These are phyloP conservation scores for Eleutherodactylus coqui DNA, from an alignment of 2,797 vertebrate species.

Conservation along the genomic window DNA sequence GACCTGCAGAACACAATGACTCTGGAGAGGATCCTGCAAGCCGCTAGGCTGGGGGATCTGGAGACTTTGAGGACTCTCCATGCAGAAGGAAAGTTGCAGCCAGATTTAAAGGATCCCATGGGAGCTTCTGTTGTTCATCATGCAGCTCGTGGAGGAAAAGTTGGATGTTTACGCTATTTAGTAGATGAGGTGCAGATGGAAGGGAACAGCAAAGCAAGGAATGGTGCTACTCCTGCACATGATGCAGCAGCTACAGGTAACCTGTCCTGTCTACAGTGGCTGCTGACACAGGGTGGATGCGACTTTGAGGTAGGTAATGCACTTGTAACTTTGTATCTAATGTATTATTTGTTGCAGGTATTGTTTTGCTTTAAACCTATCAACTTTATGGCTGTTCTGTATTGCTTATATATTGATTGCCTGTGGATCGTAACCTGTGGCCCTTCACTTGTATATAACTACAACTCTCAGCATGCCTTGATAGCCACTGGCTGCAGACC, in stretches of 20 bases:
- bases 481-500: neutral
- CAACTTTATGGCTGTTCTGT: neutral
- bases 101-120: slow-evolving; percentile 80
- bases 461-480: neutral
- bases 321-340: neutral
- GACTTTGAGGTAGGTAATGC: slow-evolving; percentile 79
- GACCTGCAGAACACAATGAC: slow-evolving; percentile 74
- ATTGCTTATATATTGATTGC: neutral
- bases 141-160: slow-evolving; percentile 88
- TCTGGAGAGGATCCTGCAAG: slow-evolving; percentile 82
- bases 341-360: neutral
- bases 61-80: slow-evolving; percentile 80
- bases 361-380: neutral
- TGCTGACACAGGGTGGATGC: slow-evolving; percentile 88
- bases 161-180: slow-evolving; percentile 86
- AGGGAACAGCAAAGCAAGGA: slow-evolving; percentile 81
- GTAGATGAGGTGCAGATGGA: slow-evolving; percentile 85
- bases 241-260: slow-evolving; percentile 95
- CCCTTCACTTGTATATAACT: too few species aligned
- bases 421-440: neutral
- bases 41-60: slow-evolving; percentile 87
- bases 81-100: slow-evolving; percentile 74
- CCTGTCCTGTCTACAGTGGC: slow-evolving; percentile 92
- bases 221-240: slow-evolving; percentile 91
- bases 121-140: slow-evolving; percentile 90